These are phyloP conservation scores for Rallus crepitans DNA, from an alignment of 2,797 vertebrate genomes.

Conservation along the genomic window DNA sequence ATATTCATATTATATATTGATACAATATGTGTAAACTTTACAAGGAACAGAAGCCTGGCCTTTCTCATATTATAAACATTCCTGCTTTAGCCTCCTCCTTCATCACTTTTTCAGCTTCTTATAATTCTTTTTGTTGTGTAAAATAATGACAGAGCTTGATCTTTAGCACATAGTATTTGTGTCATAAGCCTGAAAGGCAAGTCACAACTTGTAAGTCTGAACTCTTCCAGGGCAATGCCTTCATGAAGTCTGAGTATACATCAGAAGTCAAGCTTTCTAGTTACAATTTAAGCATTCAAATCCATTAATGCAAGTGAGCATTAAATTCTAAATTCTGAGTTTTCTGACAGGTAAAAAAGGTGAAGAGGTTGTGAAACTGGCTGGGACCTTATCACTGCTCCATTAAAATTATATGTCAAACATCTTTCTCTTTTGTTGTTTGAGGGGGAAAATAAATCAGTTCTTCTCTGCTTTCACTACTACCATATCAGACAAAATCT, in stretches of 20 bases:
- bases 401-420: background rate
- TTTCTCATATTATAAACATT: background rate
- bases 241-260: background rate
- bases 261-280: background rate
- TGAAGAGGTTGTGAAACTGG: background rate
- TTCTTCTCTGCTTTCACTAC: background rate
- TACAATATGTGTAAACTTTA: background rate
- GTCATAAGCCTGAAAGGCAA: background rate
- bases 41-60: background rate
- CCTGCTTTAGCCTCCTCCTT: background rate
- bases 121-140: background rate
- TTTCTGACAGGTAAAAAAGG: background rate
- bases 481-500: background rate
- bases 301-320: background rate
- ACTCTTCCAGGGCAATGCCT: background rate
- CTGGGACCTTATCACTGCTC: background rate
- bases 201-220: background rate
- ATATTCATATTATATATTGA: background rate
- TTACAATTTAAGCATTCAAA: background rate
- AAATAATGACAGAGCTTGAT: background rate
- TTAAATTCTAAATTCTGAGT: background rate
- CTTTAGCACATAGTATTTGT: background rate
- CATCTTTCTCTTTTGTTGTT: background rate
- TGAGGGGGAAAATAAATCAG: background rate
- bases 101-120: background rate